These are phyloP conservation scores for Micrastur ruficollis DNA, from an alignment of 2,797 vertebrate genomes.

Conservation along the genomic window DNA sequence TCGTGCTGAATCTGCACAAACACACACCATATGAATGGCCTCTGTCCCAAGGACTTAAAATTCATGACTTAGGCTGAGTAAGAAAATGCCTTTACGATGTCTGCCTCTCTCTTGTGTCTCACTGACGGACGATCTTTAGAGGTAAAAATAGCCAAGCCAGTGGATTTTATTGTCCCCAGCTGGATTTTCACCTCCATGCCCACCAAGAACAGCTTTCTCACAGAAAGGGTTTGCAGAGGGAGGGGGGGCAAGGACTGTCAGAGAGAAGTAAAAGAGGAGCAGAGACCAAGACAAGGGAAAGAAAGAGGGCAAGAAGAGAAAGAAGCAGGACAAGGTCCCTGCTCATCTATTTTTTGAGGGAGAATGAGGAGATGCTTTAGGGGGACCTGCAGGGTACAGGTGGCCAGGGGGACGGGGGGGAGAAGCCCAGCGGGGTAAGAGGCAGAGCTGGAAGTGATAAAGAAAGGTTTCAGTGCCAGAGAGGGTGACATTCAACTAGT, in stretches of 20 bases:
- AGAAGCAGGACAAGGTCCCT: not conserved
- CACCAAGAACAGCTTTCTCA: not conserved
- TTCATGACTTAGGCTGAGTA: not conserved
- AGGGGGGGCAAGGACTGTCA: not conserved
- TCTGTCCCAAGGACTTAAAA: conserved; percentile 8
- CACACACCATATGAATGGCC: not conserved
- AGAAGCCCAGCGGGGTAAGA: not conserved
- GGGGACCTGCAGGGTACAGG: not conserved
- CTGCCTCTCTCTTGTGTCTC: not conserved
- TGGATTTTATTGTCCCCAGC: not conserved
- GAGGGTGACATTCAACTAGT: not conserved
- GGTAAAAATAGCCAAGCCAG: not conserved
- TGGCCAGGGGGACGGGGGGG: not conserved
- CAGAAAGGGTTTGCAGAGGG: not conserved
- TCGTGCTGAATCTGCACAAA: not conserved
- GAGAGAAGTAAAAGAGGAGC: not conserved
- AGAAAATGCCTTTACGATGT: not conserved
- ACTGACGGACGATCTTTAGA: not conserved
- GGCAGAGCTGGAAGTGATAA: not conserved
- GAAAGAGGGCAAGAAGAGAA: not conserved
- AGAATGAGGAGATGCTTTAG: not conserved
- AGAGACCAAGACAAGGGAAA: not conserved
- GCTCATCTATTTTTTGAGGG: not conserved
- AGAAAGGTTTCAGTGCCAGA: not conserved
- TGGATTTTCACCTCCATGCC: not conserved